phyloP scores from a whole-genome alignment of 64 coral and sea anemone species.

The Montipora cactus region DNA sequence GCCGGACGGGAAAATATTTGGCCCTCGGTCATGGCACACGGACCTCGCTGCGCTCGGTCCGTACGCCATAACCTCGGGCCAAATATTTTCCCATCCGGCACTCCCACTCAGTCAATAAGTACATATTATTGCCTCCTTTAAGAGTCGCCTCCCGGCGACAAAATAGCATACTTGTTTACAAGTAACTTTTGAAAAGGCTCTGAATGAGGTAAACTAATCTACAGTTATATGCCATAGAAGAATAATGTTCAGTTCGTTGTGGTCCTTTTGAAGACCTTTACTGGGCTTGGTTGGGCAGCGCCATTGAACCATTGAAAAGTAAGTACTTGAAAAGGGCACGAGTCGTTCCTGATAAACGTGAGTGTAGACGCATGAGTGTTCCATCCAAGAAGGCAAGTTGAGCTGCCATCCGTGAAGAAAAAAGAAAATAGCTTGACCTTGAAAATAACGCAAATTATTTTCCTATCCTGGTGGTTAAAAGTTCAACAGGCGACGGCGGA shows the following conservation, averaged over 20 bases:
- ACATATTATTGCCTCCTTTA: background rate
- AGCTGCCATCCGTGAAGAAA: background rate
- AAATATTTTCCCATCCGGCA: too few species aligned
- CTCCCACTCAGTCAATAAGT: too few species aligned
- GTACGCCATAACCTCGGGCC: too few species aligned
- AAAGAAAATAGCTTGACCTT: background rate
- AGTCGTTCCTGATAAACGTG: background rate
- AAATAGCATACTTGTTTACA: background rate
- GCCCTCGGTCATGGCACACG: too few species aligned
- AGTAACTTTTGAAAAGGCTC: background rate
- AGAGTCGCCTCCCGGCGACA: background rate
- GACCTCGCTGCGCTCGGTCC: too few species aligned
- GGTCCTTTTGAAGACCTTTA: background rate
- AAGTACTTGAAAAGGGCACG: background rate
- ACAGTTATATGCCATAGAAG: background rate
- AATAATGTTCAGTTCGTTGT: background rate
- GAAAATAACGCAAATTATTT: background rate
- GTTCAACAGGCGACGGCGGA: background rate
- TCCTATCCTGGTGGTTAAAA: background rate
- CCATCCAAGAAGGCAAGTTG: background rate
- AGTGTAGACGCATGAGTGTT: background rate
- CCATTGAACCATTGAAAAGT: background rate
- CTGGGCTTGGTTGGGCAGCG: background rate
- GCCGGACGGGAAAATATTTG: too few species aligned
- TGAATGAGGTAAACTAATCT: background rate